These are phyloP conservation scores for Notiomystis cincta DNA, from an alignment of 2,113 vertebrate genomes.

Conservation along the genomic window DNA sequence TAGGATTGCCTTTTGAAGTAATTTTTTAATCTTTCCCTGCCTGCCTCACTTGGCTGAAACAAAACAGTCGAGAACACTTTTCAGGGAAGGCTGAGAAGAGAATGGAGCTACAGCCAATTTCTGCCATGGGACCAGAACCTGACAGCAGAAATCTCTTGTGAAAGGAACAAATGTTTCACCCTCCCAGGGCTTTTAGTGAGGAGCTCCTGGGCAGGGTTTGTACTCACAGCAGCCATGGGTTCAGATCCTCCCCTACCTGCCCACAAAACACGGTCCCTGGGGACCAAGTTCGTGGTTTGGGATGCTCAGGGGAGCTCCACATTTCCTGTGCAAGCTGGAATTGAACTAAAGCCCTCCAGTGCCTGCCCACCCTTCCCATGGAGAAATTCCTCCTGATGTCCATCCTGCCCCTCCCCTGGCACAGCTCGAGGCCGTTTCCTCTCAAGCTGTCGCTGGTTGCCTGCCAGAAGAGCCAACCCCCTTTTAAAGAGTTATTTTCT, in stretches of 20 bases:
- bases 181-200: background rate
- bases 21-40: background rate
- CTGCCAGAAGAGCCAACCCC: background rate
- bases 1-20: background rate
- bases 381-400: background rate
- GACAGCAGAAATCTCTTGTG: background rate
- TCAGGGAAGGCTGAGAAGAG: background rate
- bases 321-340: background rate
- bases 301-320: background rate
- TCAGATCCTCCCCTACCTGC: background rate
- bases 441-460: accelerated
- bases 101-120: background rate
- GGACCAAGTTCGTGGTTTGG: background rate
- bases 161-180: background rate
- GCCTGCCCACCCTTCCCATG: background rate
- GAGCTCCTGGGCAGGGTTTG: background rate
- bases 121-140: background rate
- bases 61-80: background rate
- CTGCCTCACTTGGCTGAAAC: background rate
- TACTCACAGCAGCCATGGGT: background rate
- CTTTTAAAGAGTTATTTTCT: background rate
- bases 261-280: accelerated
- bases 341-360: accelerated
- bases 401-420: background rate
- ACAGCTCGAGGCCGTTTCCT: accelerated